These are phyloP conservation scores for Hoplodrina blanda DNA, from an alignment of 2,888 invertebrate species.

Conservation along the genomic window DNA sequence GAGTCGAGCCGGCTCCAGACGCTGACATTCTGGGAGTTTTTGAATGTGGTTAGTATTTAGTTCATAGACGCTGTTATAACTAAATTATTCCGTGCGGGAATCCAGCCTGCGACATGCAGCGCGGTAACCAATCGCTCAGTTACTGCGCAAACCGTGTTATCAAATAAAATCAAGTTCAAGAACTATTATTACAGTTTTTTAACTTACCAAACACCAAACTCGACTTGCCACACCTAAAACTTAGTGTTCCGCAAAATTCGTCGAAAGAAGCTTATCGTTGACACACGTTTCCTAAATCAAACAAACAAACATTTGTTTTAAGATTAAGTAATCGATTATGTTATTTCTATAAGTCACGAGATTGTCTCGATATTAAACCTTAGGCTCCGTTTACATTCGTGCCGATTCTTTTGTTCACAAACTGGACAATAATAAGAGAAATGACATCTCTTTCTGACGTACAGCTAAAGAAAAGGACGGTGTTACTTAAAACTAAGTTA, in stretches of 20 bases:
- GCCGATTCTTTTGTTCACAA: too few species aligned
- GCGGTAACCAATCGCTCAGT: too few species aligned
- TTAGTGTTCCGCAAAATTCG: not conserved
- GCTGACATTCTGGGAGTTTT: not conserved
- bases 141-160: too few species aligned
- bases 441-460: too few species aligned
- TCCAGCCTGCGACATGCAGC: too few species aligned
- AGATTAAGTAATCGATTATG: slow-evolving; percentile 35
- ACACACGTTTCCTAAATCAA: not conserved
- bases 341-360: not conserved
- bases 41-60: slow-evolving; percentile 47
- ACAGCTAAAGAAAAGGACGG: too few species aligned
- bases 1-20: not conserved
- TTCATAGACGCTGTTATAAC: too few species aligned
- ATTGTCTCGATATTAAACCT: not conserved
- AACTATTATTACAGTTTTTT: not conserved
- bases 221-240: slow-evolving; percentile 2
- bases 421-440: too few species aligned
- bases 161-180: too few species aligned
- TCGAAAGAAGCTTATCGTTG: slow-evolving; percentile 22
- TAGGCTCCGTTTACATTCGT: not conserved
- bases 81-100: too few species aligned
- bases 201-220: not conserved
- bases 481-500: too few species aligned
- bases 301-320: slow-evolving; percentile 12